Base-by-base conservation (phyloP, 2,888 invertebrate genomes). In the Dynastes tityus region DNA sequence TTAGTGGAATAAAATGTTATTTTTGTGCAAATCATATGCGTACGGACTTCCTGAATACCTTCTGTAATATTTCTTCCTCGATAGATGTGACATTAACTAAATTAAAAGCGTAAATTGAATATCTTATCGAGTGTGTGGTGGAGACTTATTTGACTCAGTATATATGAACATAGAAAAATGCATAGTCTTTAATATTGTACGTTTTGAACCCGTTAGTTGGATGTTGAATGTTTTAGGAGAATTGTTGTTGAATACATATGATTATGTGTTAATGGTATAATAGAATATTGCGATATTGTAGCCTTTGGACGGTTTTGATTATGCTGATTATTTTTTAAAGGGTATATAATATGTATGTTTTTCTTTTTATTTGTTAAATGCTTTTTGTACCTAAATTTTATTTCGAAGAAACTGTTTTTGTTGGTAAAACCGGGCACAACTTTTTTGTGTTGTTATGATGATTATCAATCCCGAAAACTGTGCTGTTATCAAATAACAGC, bases 261-360 rank as follows among this genome's bases (percentile, higher is more conserved):
- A 45, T 45, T 45, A 45, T 45, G 45, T 45, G 45, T 45, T 45
- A 8, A 53, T 51, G n/a, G 11, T 53, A n/a, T n/a, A 5, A 53
- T 53, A 53, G 16, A 53, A 58, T 58, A 58, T 58, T 58, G 55
- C 22, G 9, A 58, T 22, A 16, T 58, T 58, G 55, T 58, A 58
- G 55, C 55, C 22, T 58, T 58, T 58, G 16, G 6, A 58, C 5
- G 55, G 45, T 45, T 58, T 55, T 58, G 5, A 27, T 22, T 58
- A 16, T 58, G 53, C 1, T 53, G 13, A 22, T 58, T 58, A 22
- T 58, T 8, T 45, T 45, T 45, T 45, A 45, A 45, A 8, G 2
- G 9, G 8, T 11, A 45, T 32, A 45, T 1, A 45, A 55, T 22
- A 58, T 55, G 13, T 55, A 9, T 4, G 6, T 58, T 53, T 53